Conservation (phyloP, 2,113 vertebrate genomes). For the Percina caprodes region DNA sequence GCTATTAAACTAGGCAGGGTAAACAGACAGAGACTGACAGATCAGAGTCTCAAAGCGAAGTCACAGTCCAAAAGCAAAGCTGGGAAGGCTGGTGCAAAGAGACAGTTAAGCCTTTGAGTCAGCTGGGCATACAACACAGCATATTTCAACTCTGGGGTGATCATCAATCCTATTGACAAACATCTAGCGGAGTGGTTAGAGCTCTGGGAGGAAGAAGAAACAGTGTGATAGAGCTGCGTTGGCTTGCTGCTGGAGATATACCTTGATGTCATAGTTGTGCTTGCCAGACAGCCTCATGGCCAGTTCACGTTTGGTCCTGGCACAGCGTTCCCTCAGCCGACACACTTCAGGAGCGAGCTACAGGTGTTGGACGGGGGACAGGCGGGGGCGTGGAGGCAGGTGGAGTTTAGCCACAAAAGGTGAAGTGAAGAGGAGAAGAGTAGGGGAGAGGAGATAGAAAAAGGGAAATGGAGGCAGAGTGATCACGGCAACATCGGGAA, state of each 20-base stretch:
- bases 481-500: slow-evolving; percentile 75
- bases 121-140: slow-evolving; percentile 53
- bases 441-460: slow-evolving; percentile 45
- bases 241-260: slow-evolving; percentile 74
- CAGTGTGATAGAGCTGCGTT: slow-evolving; percentile 24
- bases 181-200: slow-evolving; percentile 24
- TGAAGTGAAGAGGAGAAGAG: slow-evolving; percentile 14
- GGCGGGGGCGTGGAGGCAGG: slow-evolving; percentile 19
- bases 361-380: slow-evolving; percentile 59
- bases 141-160: slow-evolving; percentile 44
- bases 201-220: slow-evolving; percentile 29
- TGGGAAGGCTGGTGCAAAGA: slow-evolving; percentile 38
- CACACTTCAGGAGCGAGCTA: slow-evolving; percentile 93
- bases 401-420: slow-evolving; percentile 45
- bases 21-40: slow-evolving; percentile 32
- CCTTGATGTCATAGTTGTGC: slow-evolving; percentile 92
- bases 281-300: slow-evolving; percentile 91
- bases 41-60: slow-evolving; percentile 54
- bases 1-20: slow-evolving; percentile 49
- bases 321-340: slow-evolving; percentile 92
- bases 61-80: slow-evolving; percentile 55
- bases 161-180: slow-evolving; percentile 39
- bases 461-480: slow-evolving; percentile 70
- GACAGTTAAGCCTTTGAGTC: slow-evolving; percentile 51
- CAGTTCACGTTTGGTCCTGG: slow-evolving; percentile 93